A percentile compares a stretch with the other conserved stretches of the same genome.
These are phyloP conservation scores for Epinotia demarniana DNA, from an alignment of 2,888 invertebrate species.

Conservation along the genomic window DNA sequence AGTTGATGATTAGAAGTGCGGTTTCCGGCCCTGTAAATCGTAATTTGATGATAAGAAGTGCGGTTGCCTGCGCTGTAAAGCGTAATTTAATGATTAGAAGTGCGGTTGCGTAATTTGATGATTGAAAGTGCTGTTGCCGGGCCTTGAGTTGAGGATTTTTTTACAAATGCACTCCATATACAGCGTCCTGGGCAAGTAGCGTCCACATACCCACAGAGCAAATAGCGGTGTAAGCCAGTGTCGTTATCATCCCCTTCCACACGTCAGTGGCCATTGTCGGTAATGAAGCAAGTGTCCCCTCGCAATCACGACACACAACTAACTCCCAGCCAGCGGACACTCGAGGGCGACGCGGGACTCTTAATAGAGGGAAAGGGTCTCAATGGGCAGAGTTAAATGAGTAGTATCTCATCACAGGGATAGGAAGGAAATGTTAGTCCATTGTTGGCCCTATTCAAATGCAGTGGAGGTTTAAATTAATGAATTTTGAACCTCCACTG, in stretches of 20 bases:
- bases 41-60: too few species aligned
- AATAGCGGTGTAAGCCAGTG: background rate
- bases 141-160: too few species aligned
- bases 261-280: background rate
- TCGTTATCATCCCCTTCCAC: background rate
- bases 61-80: too few species aligned
- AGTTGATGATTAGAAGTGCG: too few species aligned
- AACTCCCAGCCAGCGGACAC: background rate
- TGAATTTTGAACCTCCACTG: too few species aligned
- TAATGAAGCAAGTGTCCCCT: slow-evolving; percentile 2
- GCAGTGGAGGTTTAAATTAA: background rate
- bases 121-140: too few species aligned
- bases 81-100: too few species aligned
- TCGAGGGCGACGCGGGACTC: background rate
- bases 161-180: too few species aligned
- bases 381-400: background rate
- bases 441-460: background rate
- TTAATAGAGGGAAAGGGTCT: background rate
- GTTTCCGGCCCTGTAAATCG: too few species aligned
- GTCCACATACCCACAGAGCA: too few species aligned
- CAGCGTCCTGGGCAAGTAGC: too few species aligned
- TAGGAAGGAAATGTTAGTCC: background rate
- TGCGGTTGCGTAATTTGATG: too few species aligned
- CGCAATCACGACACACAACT: background rate
- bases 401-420: background rate